Percentiles rank a stretch among this genome's conserved stretches.
These are phyloP conservation scores for Pararge aegeria DNA, from an alignment of 1,140 invertebrate species.

Conservation along the genomic window DNA sequence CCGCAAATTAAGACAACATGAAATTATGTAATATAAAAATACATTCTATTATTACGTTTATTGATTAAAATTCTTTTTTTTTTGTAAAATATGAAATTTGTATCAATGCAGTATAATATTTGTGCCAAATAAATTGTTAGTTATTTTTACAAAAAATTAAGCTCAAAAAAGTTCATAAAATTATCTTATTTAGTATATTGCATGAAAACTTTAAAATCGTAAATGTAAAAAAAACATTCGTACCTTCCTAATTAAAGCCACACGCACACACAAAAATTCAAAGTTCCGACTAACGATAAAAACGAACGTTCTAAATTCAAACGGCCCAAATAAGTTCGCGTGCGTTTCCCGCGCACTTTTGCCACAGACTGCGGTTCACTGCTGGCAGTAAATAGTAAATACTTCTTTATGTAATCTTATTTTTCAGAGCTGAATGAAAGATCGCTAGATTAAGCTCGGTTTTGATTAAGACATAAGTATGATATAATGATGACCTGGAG, in stretches of 20 bases:
- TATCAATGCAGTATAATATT: no score
- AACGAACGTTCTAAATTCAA: conserved; percentile 1
- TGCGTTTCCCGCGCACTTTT: not conserved
- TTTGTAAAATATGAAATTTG: no score
- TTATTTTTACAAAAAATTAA: no score
- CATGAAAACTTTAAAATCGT: no score
- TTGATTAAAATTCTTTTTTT: no score
- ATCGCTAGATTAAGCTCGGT: conserved; percentile 4
- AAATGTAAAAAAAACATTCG: not conserved
- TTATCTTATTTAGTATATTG: not conserved
- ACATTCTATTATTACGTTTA: no score
- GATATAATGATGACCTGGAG: not conserved
- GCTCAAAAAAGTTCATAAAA: no score
- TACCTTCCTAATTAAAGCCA: conserved; percentile 2
- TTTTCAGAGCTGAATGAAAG: conserved; percentile 13
- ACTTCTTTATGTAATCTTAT: conserved; percentile 11
- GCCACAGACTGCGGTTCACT: conserved; percentile 13
- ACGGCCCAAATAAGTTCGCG: conserved; percentile 1
- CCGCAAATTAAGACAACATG: no score
- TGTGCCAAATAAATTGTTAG: no score
- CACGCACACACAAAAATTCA: not conserved
- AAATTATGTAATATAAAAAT: no score
- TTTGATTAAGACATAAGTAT: conserved; percentile 5
- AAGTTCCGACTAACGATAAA: not conserved
- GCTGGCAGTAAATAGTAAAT: conserved; percentile 7